Evolutionary conservation across 1,140 invertebrate genomes (phyloP), one percentile per base, ranked within the genome.

Genomic region (Anastatus disparis): DNA sequence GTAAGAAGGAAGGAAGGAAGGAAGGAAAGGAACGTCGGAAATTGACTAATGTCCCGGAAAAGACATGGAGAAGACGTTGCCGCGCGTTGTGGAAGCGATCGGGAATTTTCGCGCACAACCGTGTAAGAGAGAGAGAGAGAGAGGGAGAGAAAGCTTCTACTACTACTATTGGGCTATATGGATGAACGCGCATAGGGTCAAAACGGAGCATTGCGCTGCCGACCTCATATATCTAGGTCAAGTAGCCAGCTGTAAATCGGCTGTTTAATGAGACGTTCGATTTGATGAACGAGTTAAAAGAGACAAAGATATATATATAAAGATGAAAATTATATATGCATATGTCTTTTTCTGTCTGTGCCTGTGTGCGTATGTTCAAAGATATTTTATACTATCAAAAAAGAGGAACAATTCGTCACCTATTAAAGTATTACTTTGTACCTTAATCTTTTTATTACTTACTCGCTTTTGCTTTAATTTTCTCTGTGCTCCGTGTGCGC

Each of bases 191-290:
- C 61, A 48, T 29, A 50, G 42, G 24, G 26, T 63, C 17, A 50
- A 26, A 52, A 52, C 20, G 26, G 15, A 52, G 13, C 50, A 15
- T 27, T 15, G 10, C 12, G 50, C 7, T n/a, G 10, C 8, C 35
- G 59, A 74, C 76, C 63, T 71, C 72, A 66, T 72, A 77, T 78
- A 79, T 76, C 74, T 78, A 50, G 78, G 76, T 78, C 77, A 77
- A 77, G 75, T 76, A 69, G 73, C 27, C 26, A 62, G 40, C 61
- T 62, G 74, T 79, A 78, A 79, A 79, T 79, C 72, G 70, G 50
- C 27, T 55, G 65, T 63, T 77, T 79, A 79, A 79, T 78, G 78
- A 78, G 74, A 78, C 77, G 72, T 78, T 78, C 70, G 58, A 1
- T 8, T 35, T 6, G 31, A 35, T 4, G 42, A 3, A 44, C 20